Evolutionary conservation across 2,113 vertebrate genomes (phyloP), one percentile per base, ranked within the genome.

Genomic region (Tragelaphus imberbis): DNA sequence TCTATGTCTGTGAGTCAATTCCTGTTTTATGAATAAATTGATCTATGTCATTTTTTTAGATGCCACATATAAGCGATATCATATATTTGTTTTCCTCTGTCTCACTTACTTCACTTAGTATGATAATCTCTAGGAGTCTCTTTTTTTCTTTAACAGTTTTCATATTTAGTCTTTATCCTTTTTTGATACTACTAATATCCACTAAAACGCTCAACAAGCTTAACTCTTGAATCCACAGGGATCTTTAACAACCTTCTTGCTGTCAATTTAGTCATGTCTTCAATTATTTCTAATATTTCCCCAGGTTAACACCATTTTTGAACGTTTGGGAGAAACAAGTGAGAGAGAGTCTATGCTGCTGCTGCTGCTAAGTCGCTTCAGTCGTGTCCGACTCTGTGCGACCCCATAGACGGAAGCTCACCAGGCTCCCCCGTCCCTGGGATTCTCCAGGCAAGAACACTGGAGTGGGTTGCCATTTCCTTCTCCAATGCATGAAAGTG

Each of bases 221-320:
- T 59, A 33, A 81, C 49, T 94, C 87, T 94, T 68, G 53, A 93
- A 79, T 59, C 8, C 3, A 47, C 1, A 15, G 23, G 9, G 15
- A 90, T 55, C n/a, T 84, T 96, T 53, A 88, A 82, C 93, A 36
- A 14, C 7, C 11, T 61, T 59, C 28, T 51, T 58, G 14, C 6
- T 27, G 1, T 80, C 53, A 88, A 15, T 56, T 92, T 56, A 92
- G 71, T 56, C 23, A 92, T 44, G 33, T 33, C 77, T 58, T 96
- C n/a, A 71, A 88, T 82, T 92, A 61, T 59, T 84, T 97, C 84
- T 94, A 84, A 9, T 58, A 92, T 61, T 94, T 90, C 10, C 33
- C n/a, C 36, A 61, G 85, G 36, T 90, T 61, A 91, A 96, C 55
- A 96, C 68, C 47, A 40, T 23, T 49, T 88, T 86, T 51, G 82